A percentile compares a stretch with the other conserved stretches of the same genome.
These are phyloP conservation scores for Motacilla alba DNA, from an alignment of 2,113 vertebrate species.

Conservation along the genomic window DNA sequence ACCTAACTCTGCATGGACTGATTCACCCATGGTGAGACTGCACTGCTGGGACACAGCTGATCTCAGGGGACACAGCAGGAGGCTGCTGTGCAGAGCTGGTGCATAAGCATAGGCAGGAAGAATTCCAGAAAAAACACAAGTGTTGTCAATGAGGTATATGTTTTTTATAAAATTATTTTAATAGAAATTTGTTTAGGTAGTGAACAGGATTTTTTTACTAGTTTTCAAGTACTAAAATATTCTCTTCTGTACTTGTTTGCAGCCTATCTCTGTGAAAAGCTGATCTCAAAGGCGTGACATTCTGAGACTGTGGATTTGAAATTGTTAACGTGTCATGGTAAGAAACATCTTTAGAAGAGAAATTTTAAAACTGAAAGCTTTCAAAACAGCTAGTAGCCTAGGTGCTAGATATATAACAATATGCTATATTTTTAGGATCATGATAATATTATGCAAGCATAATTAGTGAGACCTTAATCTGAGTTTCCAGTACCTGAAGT, in stretches of 20 bases:
- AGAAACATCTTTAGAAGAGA: not conserved
- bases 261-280: not conserved
- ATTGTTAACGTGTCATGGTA: not conserved
- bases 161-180: not conserved
- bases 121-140: not conserved
- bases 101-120: not conserved
- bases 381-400: not conserved
- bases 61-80: not conserved
- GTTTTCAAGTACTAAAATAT: not conserved
- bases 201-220: not conserved
- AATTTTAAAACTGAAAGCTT: not conserved
- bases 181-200: not conserved
- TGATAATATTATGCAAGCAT: not conserved
- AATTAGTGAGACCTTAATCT: not conserved
- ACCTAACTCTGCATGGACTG: not conserved
- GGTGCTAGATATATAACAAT: not conserved
- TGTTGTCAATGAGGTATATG: not conserved
- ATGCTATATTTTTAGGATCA: rapidly evolving
- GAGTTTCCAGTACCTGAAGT: not conserved
- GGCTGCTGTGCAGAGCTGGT: not conserved
- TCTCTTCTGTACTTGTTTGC: not conserved
- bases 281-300: not conserved
- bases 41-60: not conserved
- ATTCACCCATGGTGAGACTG: not conserved
- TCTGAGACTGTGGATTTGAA: not conserved